These are phyloP conservation scores for Liposcelis brunnea DNA, from an alignment of 2,888 invertebrate genomes.

Conservation along the genomic window DNA sequence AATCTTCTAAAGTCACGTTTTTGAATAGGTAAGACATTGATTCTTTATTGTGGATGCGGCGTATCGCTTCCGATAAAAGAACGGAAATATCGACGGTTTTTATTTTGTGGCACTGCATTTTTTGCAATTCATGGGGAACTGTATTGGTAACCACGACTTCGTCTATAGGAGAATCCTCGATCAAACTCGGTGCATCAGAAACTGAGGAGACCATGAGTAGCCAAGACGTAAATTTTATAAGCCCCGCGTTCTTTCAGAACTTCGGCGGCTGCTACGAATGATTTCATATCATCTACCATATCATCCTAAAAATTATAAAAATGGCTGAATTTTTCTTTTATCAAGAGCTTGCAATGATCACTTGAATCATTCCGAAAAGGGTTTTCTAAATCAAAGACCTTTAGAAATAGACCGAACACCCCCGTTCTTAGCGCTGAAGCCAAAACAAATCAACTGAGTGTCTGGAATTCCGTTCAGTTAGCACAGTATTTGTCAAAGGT, in stretches of 20 bases:
- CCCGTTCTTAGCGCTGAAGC: no score
- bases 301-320: slow-evolving; percentile 55
- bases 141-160: slow-evolving; percentile 99
- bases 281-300: slow-evolving; percentile 93
- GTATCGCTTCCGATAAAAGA: slow-evolving; percentile 88
- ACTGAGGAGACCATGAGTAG: slow-evolving; percentile 92
- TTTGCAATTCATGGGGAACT: slow-evolving; percentile 95
- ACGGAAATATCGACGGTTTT: slow-evolving; percentile 98
- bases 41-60: slow-evolving; percentile 97
- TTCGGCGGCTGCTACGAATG: slow-evolving; percentile 94
- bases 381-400: no score
- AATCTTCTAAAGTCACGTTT: slow-evolving; percentile 94
- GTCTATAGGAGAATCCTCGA: slow-evolving; percentile 94
- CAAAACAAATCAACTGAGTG: no score
- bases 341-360: no score
- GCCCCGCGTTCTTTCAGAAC: slow-evolving; percentile 94
- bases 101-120: slow-evolving; percentile 98
- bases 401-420: no score
- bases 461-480: no score
- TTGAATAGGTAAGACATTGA: slow-evolving; percentile 98
- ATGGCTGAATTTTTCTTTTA: no score
- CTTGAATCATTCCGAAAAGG: no score
- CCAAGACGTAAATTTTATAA: slow-evolving; percentile 94
- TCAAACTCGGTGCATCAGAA: slow-evolving; percentile 89
- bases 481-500: no score